A percentile compares a stretch with the other conserved stretches of the same genome.
Conservation (phyloP, 2,888 invertebrate species). For the Atethmia centrago region DNA sequence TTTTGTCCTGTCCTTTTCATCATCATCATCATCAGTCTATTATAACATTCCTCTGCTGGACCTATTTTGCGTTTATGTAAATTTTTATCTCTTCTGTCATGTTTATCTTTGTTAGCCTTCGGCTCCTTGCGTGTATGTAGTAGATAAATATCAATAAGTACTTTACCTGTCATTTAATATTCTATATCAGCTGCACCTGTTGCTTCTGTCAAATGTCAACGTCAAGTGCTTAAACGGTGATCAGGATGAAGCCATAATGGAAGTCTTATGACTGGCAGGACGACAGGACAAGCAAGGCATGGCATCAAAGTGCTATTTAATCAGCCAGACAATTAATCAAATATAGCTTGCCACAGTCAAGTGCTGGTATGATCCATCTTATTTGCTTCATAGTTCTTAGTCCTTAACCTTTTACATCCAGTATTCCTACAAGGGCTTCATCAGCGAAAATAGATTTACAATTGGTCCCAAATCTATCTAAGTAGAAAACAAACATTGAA, state of each 20-base stretch:
- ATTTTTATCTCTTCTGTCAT: background rate
- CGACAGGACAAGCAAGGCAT: conserved; percentile 10
- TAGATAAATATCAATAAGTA: background rate
- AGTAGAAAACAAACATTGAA: conserved; percentile 16
- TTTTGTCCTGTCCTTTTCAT: background rate
- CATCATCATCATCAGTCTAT: background rate
- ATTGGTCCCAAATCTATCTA: background rate
- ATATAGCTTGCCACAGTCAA: conserved; percentile 2
- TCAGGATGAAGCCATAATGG: conserved; percentile 48
- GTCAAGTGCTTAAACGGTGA: conserved; percentile 23
- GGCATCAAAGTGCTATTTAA: conserved; percentile 7
- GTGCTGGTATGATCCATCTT: background rate
- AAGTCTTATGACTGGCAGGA: conserved; percentile 40
- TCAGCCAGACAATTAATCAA: conserved; percentile 41
- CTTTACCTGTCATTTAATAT: conserved; percentile 30
- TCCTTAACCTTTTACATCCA: background rate
- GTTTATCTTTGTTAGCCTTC: background rate
- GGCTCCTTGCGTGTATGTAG: background rate
- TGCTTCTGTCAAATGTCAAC: conserved; percentile 44
- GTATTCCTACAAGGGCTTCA: background rate
- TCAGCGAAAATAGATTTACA: background rate
- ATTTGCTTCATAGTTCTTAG: background rate
- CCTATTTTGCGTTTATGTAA: background rate
- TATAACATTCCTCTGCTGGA: background rate
- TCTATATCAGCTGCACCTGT: conserved; percentile 15